phyloP scores from a whole-genome alignment of 2,888 invertebrate genomes.

The Cephalotes varians region DNA sequence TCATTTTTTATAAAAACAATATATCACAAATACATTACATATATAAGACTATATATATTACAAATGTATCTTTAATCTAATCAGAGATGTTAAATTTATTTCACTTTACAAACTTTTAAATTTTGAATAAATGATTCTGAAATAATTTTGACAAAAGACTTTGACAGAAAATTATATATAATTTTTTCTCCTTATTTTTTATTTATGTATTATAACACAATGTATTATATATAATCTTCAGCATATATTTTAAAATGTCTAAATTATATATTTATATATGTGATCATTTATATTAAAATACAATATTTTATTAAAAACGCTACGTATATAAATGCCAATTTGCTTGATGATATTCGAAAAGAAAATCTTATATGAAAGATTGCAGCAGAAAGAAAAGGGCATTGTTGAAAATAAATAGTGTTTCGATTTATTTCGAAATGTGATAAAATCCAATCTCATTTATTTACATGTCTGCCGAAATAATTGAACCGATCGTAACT shows the following conservation, averaged over 20 bases:
- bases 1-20: not conserved
- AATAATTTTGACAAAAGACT: too few species aligned
- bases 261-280: not conserved
- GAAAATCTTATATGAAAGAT: not conserved
- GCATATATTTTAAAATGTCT: not conserved
- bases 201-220: not conserved
- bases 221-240: not conserved
- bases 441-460: not conserved
- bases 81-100: not conserved
- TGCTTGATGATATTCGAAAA: not conserved
- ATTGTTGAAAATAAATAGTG: not conserved
- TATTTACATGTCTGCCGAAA: not conserved
- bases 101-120: not conserved
- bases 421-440: not conserved
- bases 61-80: not conserved
- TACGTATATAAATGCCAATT: not conserved
- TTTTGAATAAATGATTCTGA: not conserved
- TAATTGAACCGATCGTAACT: slow-evolving; percentile 18
- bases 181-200: not conserved
- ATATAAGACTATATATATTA: not conserved
- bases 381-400: not conserved
- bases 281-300: not conserved
- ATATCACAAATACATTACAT: not conserved
- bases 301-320: not conserved
- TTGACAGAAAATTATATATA: not conserved